A percentile compares a stretch with the other conserved stretches of the same genome.
These are phyloP conservation scores for Minunthozetes semirufus DNA, from an alignment of 2,888 invertebrate species.

Conservation along the genomic window DNA sequence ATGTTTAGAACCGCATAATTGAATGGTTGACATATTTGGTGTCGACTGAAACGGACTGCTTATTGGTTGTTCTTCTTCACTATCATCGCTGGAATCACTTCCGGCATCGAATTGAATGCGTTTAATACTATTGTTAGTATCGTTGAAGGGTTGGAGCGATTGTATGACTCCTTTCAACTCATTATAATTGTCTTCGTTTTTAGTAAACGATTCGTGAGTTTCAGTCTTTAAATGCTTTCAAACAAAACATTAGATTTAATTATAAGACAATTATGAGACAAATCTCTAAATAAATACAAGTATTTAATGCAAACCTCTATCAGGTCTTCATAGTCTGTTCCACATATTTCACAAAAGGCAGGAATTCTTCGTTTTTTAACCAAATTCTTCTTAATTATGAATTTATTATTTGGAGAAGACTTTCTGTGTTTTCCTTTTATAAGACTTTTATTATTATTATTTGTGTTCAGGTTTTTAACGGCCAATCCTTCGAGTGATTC, in stretches of 20 bases:
- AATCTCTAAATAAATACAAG: background rate
- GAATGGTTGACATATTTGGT: conserved; percentile 14
- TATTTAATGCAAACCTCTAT: conserved; percentile 2
- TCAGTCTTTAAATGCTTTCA: conserved; percentile 28
- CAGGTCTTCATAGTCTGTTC: conserved; percentile 28
- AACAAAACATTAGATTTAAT: background rate
- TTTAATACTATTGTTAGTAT: background rate
- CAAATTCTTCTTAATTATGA: conserved; percentile 5
- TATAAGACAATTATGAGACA: background rate
- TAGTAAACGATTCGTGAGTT: conserved; percentile 22
- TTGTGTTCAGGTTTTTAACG: background rate
- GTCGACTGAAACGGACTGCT: conserved; percentile 17
- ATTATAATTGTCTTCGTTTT: conserved; percentile 25
- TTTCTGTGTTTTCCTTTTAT: background rate
- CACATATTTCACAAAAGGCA: conserved; percentile 34
- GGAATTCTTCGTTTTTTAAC: conserved; percentile 15
- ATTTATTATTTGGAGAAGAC: background rate
- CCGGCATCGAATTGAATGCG: background rate
- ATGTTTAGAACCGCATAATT: conserved; percentile 15
- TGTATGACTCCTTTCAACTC: conserved; percentile 32
- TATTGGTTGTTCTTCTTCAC: background rate
- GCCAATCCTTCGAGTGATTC: conserved; percentile 24
- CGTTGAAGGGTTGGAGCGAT: conserved; percentile 30
- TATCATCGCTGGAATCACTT: background rate
- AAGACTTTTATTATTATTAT: conserved; percentile 3